These are phyloP conservation scores for Danaus melanippus DNA, from an alignment of 1,140 invertebrate species.

Conservation along the genomic window DNA sequence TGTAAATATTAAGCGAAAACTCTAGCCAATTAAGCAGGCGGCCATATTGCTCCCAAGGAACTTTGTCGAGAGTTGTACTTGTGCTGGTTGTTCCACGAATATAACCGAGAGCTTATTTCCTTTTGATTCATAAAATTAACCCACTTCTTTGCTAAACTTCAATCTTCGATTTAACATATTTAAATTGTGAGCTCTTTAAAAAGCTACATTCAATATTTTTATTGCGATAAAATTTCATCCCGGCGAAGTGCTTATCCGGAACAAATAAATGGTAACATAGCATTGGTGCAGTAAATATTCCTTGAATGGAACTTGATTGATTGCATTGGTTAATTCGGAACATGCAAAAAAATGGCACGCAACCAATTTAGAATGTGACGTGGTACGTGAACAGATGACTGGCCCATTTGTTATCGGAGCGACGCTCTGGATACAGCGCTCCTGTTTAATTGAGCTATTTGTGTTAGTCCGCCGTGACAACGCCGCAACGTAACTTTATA, in stretches of 20 bases:
- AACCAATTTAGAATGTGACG: constrained; percentile 55
- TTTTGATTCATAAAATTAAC: constrained; percentile 28
- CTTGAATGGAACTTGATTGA: constrained; percentile 35
- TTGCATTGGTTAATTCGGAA: constrained; percentile 43
- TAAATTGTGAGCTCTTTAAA: too few relatives aligned
- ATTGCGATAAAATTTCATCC: not conserved
- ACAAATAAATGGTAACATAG: constrained; percentile 17
- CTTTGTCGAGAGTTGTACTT: constrained; percentile 37
- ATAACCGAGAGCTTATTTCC: constrained; percentile 44
- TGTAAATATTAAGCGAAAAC: constrained; percentile 55
- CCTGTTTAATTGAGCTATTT: constrained; percentile 63
- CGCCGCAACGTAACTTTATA: constrained; percentile 35
- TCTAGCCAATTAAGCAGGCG: constrained; percentile 55
- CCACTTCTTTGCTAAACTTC: constrained; percentile 7
- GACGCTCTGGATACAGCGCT: constrained; percentile 38
- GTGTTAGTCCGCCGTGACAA: constrained; percentile 46
- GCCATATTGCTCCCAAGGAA: constrained; percentile 37
- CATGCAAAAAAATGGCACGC: constrained; percentile 37
- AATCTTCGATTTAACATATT: constrained; percentile 5
- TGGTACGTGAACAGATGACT: constrained; percentile 48
- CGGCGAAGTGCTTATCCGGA: too few relatives aligned
- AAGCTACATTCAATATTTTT: too few relatives aligned
- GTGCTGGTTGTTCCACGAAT: constrained; percentile 43
- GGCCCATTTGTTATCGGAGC: constrained; percentile 48
- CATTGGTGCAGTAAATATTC: constrained; percentile 21